Base-by-base conservation (phyloP, 2,888 invertebrate species). In the Timema podura region DNA sequence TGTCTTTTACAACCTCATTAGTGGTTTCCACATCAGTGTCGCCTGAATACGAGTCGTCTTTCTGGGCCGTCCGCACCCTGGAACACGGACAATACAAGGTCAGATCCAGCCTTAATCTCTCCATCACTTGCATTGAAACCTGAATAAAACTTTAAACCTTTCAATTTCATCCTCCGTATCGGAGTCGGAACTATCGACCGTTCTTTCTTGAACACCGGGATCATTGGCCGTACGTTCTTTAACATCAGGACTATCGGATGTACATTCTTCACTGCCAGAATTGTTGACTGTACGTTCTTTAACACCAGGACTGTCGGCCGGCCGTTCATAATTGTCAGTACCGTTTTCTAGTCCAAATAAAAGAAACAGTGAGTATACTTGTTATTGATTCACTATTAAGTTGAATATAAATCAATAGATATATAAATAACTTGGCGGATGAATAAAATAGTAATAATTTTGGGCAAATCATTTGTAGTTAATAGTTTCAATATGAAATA, bases 141-240 rank as follows among this genome's bases (percentile, higher is more conserved):
- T 16, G 57, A 11, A 61, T 8, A 9, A 61, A 61, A 11, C 13
- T 48, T 69, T 11, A 66, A 82, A 84, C 79, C 80, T 82, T 75
- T 86, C 83, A 66, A 88, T 85, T 78, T 88, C 87, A 74, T 89
- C 89, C 74, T 89, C 89, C 0, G 88, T 88, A 77, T 89, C 87
- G 45, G 81, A 81, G n/a, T 78, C 81, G n/a, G 77, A 77, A 30
- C 30, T 30, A 76, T 75, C 48, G 72, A 70, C 65, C 73, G 68
- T 30, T 45, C 30, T 30, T 45, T 61, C 61, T 30, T 45, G 10
- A 67, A 70, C 69, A 13, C 7, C 47, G 69, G 74, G 70, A 69
- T 68, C 69, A 11, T 66, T 66, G 46, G 66, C 61, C 15, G 30
- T 30, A 30, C 30, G 30, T 30, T 30, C 30, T 30, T 30, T 30